Base-by-base conservation (phyloP, 1,140 invertebrate species). In the Centruroides sculpturatus region DNA sequence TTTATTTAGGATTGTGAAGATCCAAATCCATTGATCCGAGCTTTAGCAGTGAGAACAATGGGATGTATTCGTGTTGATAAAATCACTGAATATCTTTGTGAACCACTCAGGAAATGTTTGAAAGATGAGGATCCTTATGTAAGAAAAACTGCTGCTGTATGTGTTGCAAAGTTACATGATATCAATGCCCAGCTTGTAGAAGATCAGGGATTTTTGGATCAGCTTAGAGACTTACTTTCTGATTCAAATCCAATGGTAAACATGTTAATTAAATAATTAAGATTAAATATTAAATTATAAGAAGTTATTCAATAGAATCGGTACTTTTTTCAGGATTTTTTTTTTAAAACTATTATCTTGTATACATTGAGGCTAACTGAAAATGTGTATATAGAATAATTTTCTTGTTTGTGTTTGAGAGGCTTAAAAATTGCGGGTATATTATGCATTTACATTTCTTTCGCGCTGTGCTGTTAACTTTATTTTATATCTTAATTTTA, bases 91-190 rank as follows among this genome's bases (percentile, higher is more conserved):
- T 99, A 99, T 77, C 78, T 99, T 8, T 99, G 97, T 77, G 96
- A 99, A 72, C 97, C 97, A 4, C 77, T 99, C 62, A 78, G 97
- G 55, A 99, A 99, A 74, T 99, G 97, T 76, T 80, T 99, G 66
- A 92, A 93, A 73, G 97, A 99, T 78, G 96, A 99, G 74, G 97
- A 99, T 80, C 97, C 97, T 0, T 99, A 99, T 78, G 97, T 99
- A 1, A 80, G 96, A 56, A 99, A 99, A 78, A 99, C 97, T 3
- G 97, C 97, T 13, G 97, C 97, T 10, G 95, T 99, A 41, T 99
- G 95, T 74, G 97, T 99, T 13, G 97, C 96, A 36, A 99, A 99
- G 74, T 78, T 99, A 59, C 96, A 99, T 76, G 96, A 99, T 73
- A 99, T 99, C 70, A 99, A 98, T 69, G 87, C 95, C 10, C 86